phyloP scores from a whole-genome alignment of 2,113 vertebrate genomes.

The Myotis brandtii region DNA sequence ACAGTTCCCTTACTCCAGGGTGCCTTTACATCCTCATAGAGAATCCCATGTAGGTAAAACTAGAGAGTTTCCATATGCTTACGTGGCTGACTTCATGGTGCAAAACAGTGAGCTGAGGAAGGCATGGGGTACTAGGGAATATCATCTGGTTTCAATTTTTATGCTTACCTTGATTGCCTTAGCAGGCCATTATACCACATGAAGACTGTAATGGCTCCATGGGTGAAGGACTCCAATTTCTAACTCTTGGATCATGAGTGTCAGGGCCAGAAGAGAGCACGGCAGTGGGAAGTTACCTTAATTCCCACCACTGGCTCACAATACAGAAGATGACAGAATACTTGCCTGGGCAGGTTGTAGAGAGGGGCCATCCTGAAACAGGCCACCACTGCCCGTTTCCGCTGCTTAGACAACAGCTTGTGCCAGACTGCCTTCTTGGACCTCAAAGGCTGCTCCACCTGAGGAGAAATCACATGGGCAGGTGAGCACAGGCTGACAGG shows the following conservation, averaged over 20 bases:
- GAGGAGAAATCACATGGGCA: conserved; percentile 40
- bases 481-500: background rate
- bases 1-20: background rate
- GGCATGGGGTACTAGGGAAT: background rate
- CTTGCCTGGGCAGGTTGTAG: conserved; percentile 97
- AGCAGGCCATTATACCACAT: background rate
- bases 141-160: background rate
- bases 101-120: background rate
- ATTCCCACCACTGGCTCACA: background rate
- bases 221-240: background rate
- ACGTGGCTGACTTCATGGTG: background rate
- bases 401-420: conserved; percentile 97
- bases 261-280: background rate
- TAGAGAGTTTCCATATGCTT: background rate
- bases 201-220: background rate
- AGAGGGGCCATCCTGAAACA: conserved; percentile 99
- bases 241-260: background rate
- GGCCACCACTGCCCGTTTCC: conserved; percentile 97
- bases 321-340: background rate
- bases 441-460: conserved; percentile 98
- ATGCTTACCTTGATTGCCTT: background rate
- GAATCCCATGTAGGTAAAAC: background rate
- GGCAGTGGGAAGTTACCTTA: background rate
- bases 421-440: conserved; percentile 99
- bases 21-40: background rate